These are phyloP conservation scores for Falco concolor DNA, from an alignment of 2,797 vertebrate genomes.

Conservation along the genomic window DNA sequence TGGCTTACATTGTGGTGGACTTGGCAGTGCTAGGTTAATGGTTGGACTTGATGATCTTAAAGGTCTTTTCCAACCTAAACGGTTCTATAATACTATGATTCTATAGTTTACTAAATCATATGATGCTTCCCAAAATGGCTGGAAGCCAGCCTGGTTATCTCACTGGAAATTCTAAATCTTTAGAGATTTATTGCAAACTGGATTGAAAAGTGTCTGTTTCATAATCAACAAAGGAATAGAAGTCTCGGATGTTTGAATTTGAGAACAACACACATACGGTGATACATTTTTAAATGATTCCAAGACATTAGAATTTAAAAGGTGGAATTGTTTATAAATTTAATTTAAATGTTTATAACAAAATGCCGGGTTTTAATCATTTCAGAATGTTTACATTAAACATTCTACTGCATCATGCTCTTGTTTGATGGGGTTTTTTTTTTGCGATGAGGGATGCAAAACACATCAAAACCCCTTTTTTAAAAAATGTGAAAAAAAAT, in stretches of 20 bases:
- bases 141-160: neutral
- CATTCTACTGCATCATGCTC: neutral
- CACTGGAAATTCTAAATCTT: neutral
- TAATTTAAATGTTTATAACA: neutral
- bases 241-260: neutral
- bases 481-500: neutral
- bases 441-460: neutral
- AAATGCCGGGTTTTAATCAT: neutral
- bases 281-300: neutral
- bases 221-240: neutral
- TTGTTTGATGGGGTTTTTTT: neutral
- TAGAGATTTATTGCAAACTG: neutral
- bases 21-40: too few relatives aligned
- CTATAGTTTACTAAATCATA: neutral
- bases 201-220: neutral
- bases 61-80: too few relatives aligned
- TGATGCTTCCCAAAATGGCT: neutral
- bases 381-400: neutral
- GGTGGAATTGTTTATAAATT: neutral
- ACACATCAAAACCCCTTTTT: neutral
- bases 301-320: neutral
- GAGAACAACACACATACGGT: neutral
- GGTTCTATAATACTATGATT: too few relatives aligned
- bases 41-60: too few relatives aligned
- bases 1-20: too few relatives aligned